Percentiles rank a stretch among this genome's conserved stretches.
Evolutionary conservation across 2,113 vertebrate species (phyloP).

Genomic region (Chrysemys picta): DNA sequence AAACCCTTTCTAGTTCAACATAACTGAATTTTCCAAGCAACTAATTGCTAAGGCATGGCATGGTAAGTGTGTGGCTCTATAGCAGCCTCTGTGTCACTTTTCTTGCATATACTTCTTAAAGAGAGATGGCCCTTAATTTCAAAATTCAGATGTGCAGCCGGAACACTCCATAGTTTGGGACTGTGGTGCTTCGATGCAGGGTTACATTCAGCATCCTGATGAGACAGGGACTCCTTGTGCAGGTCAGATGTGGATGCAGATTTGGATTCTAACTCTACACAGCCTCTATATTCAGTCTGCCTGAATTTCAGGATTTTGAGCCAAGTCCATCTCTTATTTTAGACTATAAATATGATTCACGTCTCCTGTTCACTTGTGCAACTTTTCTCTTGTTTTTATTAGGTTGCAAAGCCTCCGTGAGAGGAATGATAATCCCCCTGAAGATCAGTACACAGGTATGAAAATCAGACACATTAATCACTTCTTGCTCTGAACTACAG

Average conservation of each 20-base stretch:
- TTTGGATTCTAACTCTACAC: neutral
- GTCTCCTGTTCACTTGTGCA: neutral
- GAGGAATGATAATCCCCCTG: neutral
- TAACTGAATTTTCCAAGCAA: no score
- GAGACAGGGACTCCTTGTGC: neutral
- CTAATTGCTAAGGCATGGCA: neutral
- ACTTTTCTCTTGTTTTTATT: neutral
- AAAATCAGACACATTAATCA: neutral
- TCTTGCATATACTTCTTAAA: neutral
- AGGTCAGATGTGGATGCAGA: neutral
- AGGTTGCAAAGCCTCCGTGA: neutral
- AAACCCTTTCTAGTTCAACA: no score
- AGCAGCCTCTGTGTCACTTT: neutral
- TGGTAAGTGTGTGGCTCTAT: neutral
- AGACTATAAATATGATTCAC: neutral
- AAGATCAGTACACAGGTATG: neutral
- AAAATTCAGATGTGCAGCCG: neutral
- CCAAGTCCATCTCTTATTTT: neutral
- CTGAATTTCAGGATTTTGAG: neutral
- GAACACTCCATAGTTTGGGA: neutral
- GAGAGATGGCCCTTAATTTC: neutral
- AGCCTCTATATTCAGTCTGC: neutral
- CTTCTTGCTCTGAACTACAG: neutral
- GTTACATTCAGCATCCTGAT: neutral
- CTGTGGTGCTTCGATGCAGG: neutral